These are phyloP conservation scores for Drosophila rhopaloa DNA, from an alignment of 1,140 invertebrate species.

Conservation along the genomic window DNA sequence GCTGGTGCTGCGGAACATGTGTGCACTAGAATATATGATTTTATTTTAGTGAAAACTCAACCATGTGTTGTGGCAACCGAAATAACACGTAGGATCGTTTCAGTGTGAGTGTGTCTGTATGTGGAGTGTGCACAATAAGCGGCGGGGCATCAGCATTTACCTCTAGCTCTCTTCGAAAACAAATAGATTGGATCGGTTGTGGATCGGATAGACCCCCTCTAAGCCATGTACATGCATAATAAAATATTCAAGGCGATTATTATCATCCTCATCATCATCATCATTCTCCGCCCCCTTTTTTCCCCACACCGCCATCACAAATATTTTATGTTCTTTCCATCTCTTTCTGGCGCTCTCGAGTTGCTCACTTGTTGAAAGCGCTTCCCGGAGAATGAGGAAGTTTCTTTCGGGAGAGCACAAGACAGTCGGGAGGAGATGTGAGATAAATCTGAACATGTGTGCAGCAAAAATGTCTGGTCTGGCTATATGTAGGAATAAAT, in stretches of 20 bases:
- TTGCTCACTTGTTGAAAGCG: slow-evolving; percentile 77
- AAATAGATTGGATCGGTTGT: slow-evolving; percentile 62
- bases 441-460: slow-evolving; percentile 73
- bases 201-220: slow-evolving; percentile 62
- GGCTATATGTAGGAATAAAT: slow-evolving; percentile 32
- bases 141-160: slow-evolving; percentile 54
- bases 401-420: slow-evolving; percentile 60
- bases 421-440: slow-evolving; percentile 45
- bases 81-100: slow-evolving; percentile 77
- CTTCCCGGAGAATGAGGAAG: slow-evolving; percentile 82
- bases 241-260: slow-evolving; percentile 64
- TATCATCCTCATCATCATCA: slow-evolving; percentile 50
- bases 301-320: slow-evolving; percentile 25
- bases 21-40: slow-evolving; percentile 73
- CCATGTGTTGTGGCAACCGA: slow-evolving; percentile 78
- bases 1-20: slow-evolving; percentile 63
- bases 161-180: slow-evolving; percentile 62
- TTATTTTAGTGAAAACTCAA: slow-evolving; percentile 76
- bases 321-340: slow-evolving; percentile 48
- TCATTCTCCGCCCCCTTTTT: slow-evolving; percentile 26
- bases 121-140: slow-evolving; percentile 41
- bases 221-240: slow-evolving; percentile 75
- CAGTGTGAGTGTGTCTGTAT: slow-evolving; percentile 20
- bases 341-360: slow-evolving; percentile 20
- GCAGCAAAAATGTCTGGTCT: slow-evolving; percentile 37